Conservation (phyloP, 2,888 invertebrate species). For the Amblyteles armatorius region DNA sequence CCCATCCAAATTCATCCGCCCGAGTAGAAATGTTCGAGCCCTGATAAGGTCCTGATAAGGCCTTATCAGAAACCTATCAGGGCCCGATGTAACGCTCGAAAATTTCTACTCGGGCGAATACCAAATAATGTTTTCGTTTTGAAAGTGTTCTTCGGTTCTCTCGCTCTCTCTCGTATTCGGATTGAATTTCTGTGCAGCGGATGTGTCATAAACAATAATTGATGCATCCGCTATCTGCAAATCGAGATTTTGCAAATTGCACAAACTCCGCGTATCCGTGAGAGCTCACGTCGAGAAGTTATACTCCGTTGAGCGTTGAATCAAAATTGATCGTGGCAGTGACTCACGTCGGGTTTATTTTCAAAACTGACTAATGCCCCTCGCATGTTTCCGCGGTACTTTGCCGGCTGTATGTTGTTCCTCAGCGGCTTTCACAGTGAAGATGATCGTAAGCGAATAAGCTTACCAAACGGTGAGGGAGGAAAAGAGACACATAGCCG, state of each 20-base stretch:
- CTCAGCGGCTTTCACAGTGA: constrained; percentile 18
- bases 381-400: constrained; percentile 27
- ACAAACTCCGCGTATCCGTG: neutral
- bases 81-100: no score
- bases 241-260: neutral
- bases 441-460: constrained; percentile 48
- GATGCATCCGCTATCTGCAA: neutral
- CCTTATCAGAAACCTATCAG: no score
- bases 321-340: constrained; percentile 26
- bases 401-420: constrained; percentile 21
- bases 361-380: constrained; percentile 30
- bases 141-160: no score
- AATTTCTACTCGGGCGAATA: no score
- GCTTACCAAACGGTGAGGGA: constrained; percentile 19
- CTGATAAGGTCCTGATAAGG: no score
- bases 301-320: constrained; percentile 18
- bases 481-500: neutral
- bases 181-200: neutral
- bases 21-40: no score
- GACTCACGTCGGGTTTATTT: constrained; percentile 33
- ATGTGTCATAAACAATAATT: neutral
- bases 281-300: neutral
- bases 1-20: no score
- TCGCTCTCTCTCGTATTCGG: no score
- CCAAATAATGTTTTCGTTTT: no score